These are phyloP conservation scores for Notechis scutatus DNA, from an alignment of 2,113 vertebrate genomes.

Conservation along the genomic window DNA sequence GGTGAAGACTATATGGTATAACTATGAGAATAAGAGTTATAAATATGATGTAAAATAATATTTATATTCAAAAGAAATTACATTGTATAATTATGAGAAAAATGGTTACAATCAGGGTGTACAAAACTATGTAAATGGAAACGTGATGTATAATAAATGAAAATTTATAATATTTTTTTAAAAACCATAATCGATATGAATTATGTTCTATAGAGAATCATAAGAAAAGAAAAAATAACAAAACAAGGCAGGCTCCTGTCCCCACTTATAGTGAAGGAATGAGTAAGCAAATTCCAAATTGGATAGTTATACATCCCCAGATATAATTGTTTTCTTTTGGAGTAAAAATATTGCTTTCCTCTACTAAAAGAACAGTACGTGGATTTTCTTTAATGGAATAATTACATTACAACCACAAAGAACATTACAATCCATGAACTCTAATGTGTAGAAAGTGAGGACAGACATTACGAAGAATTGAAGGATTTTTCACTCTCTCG, in stretches of 20 bases:
- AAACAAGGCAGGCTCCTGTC: not conserved
- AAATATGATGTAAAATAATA: too few relatives aligned
- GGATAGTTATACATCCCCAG: not conserved
- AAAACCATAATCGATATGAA: not conserved
- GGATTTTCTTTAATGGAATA: not conserved
- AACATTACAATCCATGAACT: not conserved
- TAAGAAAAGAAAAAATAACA: not conserved
- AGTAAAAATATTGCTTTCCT: not conserved
- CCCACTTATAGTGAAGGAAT: not conserved
- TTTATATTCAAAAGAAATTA: too few relatives aligned
- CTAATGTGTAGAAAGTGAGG: not conserved
- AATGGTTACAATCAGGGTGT: too few relatives aligned
- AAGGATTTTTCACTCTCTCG: not conserved
- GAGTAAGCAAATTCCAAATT: not conserved
- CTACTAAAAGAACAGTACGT: not conserved
- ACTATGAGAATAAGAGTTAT: too few relatives aligned
- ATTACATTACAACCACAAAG: not conserved
- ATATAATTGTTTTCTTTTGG: not conserved
- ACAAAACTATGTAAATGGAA: too few relatives aligned
- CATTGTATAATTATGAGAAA: too few relatives aligned
- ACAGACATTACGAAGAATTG: not conserved
- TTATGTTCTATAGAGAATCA: not conserved
- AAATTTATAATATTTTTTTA: too few relatives aligned
- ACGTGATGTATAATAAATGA: too few relatives aligned
- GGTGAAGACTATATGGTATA: too few relatives aligned